Percentiles rank a stretch among this genome's conserved stretches.
These are phyloP conservation scores for Drosophila ambigua DNA, from an alignment of 1,140 invertebrate species.

Conservation along the genomic window DNA sequence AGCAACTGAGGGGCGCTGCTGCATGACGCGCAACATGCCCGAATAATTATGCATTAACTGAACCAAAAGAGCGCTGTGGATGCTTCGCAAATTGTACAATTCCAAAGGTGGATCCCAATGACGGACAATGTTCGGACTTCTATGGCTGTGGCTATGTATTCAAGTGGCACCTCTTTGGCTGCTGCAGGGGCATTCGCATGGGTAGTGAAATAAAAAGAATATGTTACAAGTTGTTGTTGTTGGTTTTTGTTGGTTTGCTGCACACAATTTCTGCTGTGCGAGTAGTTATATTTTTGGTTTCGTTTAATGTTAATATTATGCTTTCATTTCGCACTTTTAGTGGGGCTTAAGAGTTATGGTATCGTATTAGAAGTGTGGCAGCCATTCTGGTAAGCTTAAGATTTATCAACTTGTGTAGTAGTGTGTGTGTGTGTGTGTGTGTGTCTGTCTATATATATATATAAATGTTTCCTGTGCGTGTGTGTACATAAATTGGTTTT, in stretches of 20 bases:
- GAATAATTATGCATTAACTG: too few species aligned
- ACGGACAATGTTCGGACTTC: too few species aligned
- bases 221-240: conserved; percentile 59
- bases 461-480: conserved; percentile 6
- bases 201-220: conserved; percentile 74
- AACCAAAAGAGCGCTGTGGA: too few species aligned
- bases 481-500: conserved; percentile 13
- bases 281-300: conserved; percentile 42
- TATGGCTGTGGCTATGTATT: too few species aligned
- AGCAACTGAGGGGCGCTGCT: too few species aligned
- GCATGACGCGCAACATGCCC: too few species aligned
- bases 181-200: conserved; percentile 28
- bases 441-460: conserved; percentile 32
- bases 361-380: conserved; percentile 57
- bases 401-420: conserved; percentile 47
- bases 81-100: too few species aligned
- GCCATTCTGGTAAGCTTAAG: conserved; percentile 62
- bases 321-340: conserved; percentile 57
- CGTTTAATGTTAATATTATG: conserved; percentile 50
- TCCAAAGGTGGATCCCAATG: too few species aligned
- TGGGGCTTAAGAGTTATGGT: conserved; percentile 26
- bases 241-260: conserved; percentile 49
- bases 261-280: conserved; percentile 57
- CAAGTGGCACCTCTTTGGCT: not conserved
- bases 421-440: conserved; percentile 1